Conservation (phyloP, 1,140 invertebrate species). For the Sitobion miscanthi region DNA sequence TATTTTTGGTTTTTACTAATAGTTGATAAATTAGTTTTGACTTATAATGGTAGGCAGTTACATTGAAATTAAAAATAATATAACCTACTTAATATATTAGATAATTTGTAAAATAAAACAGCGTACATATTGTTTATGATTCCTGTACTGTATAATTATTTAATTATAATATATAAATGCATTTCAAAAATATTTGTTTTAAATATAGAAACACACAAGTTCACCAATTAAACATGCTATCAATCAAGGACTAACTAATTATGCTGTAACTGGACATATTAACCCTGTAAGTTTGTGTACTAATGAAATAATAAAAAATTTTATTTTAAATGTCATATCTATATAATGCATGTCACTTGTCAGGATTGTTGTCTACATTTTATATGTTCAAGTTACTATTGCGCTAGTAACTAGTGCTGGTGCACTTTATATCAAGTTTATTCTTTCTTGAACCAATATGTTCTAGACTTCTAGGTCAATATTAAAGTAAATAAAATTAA, state of each 20-base stretch:
- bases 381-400: no score
- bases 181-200: not conserved
- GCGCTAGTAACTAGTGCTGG: no score
- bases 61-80: no score
- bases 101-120: no score
- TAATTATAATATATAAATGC: not conserved
- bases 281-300: constrained; percentile 47
- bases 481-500: not conserved
- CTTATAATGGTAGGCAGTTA: no score
- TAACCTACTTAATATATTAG: no score
- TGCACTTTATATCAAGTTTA: not conserved
- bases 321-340: not conserved
- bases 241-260: constrained; percentile 61
- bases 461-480: not conserved
- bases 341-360: not conserved
- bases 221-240: constrained; percentile 58
- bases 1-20: not conserved
- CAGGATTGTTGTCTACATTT: not conserved
- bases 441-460: not conserved
- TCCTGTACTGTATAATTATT: not conserved
- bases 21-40: not conserved
- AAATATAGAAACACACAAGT: constrained; percentile 7
- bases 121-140: not conserved
- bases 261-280: constrained; percentile 60
- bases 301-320: not conserved